phyloP scores from a whole-genome alignment of 2,113 vertebrate species.

The Lutjanus erythropterus region DNA sequence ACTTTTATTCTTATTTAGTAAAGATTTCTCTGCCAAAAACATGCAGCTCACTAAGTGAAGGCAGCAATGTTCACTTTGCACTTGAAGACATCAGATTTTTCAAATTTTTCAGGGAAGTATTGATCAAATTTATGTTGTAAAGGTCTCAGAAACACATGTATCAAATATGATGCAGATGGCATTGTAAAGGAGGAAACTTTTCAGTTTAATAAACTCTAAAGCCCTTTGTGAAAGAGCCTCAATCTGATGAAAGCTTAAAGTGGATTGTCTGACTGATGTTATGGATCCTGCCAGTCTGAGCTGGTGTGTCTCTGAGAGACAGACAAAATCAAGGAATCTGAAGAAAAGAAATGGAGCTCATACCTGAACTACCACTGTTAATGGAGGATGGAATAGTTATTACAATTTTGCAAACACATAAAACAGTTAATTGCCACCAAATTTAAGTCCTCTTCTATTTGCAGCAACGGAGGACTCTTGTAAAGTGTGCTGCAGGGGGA shows the following conservation, averaged over 20 bases:
- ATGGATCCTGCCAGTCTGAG: not conserved
- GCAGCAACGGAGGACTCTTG: slow-evolving; percentile 93
- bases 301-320: not conserved
- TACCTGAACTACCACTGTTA: not conserved
- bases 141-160: no score
- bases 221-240: not conserved
- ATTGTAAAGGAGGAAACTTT: no score
- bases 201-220: no score
- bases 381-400: no score
- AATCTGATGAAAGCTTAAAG: not conserved
- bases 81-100: no score
- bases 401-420: not conserved
- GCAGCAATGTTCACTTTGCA: no score
- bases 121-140: no score
- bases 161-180: no score
- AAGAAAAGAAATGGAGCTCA: not conserved
- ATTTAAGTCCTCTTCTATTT: not conserved
- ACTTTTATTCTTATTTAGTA: no score
- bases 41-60: no score
- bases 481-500: slow-evolving; percentile 93
- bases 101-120: no score
- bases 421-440: not conserved
- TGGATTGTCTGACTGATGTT: not conserved
- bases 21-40: no score
- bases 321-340: not conserved